Evolutionary conservation across 2,797 vertebrate species (phyloP).

Genomic region (Carcharodon carcharias): DNA sequence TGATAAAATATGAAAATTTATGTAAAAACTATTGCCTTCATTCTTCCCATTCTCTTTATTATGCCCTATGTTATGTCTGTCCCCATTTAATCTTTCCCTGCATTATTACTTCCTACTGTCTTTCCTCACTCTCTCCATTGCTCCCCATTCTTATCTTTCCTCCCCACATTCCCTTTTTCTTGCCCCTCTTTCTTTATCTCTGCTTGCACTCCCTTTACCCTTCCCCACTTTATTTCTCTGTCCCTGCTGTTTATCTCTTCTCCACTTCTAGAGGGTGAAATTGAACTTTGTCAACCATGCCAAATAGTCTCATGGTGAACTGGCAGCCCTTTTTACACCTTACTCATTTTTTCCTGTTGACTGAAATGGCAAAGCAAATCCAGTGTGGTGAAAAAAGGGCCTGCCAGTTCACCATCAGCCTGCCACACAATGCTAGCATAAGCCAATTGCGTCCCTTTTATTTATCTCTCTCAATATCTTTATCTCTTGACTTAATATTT

Average conservation of each 20-base stretch:
- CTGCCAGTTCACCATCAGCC: no score
- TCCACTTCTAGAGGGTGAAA: not conserved
- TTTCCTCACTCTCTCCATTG: slow-evolving; percentile 41
- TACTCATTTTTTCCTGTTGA: not conserved
- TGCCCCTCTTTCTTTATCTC: slow-evolving; percentile 44
- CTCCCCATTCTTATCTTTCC: not conserved
- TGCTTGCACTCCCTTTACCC: no score
- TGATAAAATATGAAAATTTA: no score
- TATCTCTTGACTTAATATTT: not conserved
- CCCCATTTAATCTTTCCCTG: not conserved
- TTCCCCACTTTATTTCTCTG: not conserved
- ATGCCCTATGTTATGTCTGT: not conserved
- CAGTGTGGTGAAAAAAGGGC: no score
- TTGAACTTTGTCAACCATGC: not conserved
- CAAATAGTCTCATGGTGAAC: not conserved
- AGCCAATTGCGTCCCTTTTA: not conserved
- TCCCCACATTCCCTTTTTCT: slow-evolving; percentile 41
- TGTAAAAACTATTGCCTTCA: no score
- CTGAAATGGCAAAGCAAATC: not conserved
- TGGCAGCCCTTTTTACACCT: not conserved
- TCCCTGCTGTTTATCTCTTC: not conserved
- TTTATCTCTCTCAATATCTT: not conserved
- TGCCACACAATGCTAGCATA: not conserved
- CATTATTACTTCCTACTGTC: not conserved
- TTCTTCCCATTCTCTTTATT: not conserved